These are phyloP conservation scores for Cervus canadensis DNA, from an alignment of 2,113 vertebrate species.

Conservation along the genomic window DNA sequence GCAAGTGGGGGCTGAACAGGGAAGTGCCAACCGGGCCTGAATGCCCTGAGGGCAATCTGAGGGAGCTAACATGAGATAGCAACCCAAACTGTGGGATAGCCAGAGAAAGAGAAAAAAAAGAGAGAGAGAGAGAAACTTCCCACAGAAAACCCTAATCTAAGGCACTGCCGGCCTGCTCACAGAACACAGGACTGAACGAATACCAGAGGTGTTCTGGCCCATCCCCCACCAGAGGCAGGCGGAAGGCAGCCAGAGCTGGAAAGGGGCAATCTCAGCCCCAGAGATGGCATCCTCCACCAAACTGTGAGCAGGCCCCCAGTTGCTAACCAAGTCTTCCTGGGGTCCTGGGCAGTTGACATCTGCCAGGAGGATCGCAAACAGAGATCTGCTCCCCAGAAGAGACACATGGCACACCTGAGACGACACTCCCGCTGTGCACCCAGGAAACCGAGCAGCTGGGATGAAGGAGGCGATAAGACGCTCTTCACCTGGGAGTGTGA, in stretches of 20 bases:
- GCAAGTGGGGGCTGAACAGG: not conserved
- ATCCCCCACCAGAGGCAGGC: not conserved
- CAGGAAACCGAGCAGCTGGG: fast-evolving
- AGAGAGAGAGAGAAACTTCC: too few species aligned
- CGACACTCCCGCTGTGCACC: fast-evolving
- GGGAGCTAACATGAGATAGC: not conserved
- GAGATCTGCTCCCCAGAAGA: not conserved
- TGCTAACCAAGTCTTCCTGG: not conserved
- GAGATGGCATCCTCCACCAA: not conserved
- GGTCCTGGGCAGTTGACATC: not conserved
- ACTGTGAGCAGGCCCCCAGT: not conserved
- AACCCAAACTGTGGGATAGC: not conserved
- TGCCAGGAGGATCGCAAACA: not conserved
- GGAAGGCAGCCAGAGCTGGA: not conserved
- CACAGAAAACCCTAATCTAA: fast-evolving
- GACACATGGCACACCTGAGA: not conserved
- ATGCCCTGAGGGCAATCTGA: not conserved
- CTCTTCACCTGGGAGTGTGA: fast-evolving
- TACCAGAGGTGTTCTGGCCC: not conserved
- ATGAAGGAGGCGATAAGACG: not conserved
- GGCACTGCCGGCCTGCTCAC: not conserved
- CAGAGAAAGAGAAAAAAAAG: not conserved
- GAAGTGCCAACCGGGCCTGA: not conserved
- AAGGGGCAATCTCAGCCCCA: not conserved
- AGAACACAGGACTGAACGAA: not conserved